Evolutionary conservation across 1,140 invertebrate species (phyloP).

Genomic region (Heliconius eleuchia): DNA sequence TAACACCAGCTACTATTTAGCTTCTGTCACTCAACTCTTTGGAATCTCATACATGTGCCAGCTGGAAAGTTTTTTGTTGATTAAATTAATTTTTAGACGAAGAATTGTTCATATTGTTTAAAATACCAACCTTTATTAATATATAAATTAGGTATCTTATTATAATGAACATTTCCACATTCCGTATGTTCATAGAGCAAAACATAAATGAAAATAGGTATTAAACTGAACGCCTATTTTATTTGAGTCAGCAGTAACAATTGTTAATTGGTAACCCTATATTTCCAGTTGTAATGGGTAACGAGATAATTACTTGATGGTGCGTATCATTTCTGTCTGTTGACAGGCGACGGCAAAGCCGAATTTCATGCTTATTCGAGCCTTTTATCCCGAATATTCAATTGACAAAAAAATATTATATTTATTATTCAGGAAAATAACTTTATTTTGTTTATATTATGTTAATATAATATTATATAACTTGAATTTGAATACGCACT

Average conservation of each 20-base stretch:
- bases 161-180: not conserved
- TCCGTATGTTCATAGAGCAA: not conserved
- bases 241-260: constrained; percentile 2
- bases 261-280: constrained; percentile 54
- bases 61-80: constrained; percentile 55
- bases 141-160: not conserved
- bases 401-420: constrained; percentile 21
- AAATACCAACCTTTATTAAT: not conserved
- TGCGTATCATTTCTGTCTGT: constrained; percentile 40
- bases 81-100: constrained; percentile 57
- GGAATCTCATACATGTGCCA: constrained; percentile 71
- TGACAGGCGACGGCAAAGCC: constrained; percentile 29
- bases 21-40: constrained; percentile 67
- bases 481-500: not conserved
- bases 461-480: too few species aligned
- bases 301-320: constrained; percentile 45
- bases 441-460: too few species aligned
- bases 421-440: not conserved
- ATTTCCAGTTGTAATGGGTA: constrained; percentile 41
- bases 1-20: constrained; percentile 48
- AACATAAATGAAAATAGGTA: not conserved
- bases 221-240: not conserved
- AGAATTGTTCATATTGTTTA: constrained; percentile 11
- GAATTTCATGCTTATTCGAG: constrained; percentile 31
- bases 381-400: constrained; percentile 19